These are phyloP conservation scores for Protaetia brevitarsis DNA, from an alignment of 1,140 invertebrate species.

Conservation along the genomic window DNA sequence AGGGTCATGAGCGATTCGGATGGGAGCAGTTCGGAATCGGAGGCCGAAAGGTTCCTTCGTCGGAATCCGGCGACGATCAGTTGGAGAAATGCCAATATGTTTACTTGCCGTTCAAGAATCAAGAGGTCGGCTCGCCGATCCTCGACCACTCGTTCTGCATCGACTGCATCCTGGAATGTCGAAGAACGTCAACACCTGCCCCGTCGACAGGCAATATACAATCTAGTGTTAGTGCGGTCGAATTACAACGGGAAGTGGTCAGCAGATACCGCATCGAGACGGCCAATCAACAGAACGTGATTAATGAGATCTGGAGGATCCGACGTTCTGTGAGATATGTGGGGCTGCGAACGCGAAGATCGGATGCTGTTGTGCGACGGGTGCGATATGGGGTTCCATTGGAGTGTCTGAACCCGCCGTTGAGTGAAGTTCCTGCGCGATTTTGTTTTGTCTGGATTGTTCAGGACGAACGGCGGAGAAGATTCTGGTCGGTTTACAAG, in stretches of 20 bases:
- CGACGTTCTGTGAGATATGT: slow-evolving; percentile 81
- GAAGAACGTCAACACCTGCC: slow-evolving; percentile 93
- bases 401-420: slow-evolving; percentile 76
- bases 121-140: slow-evolving; percentile 78
- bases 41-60: slow-evolving; percentile 34
- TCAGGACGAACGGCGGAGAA: slow-evolving; percentile 47
- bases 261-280: slow-evolving; percentile 59
- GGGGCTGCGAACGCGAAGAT: slow-evolving; percentile 76
- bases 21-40: slow-evolving; percentile 29
- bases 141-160: slow-evolving; percentile 89
- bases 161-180: slow-evolving; percentile 87
- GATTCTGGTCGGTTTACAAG: slow-evolving; percentile 50
- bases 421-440: slow-evolving; percentile 69
- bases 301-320: slow-evolving; percentile 59
- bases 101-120: slow-evolving; percentile 63
- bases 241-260: slow-evolving; percentile 64
- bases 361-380: slow-evolving; percentile 85
- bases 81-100: slow-evolving; percentile 85
- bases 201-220: slow-evolving; percentile 84
- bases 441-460: slow-evolving; percentile 89
- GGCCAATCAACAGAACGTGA: slow-evolving; percentile 51
- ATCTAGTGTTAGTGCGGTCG: slow-evolving; percentile 71
- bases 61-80: slow-evolving; percentile 67
- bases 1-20: slow-evolving; percentile 34
- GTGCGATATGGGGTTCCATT: slow-evolving; percentile 83